phyloP scores from a whole-genome alignment of 64 coral and sea anemone species.

The Pocillopora damicornis region DNA sequence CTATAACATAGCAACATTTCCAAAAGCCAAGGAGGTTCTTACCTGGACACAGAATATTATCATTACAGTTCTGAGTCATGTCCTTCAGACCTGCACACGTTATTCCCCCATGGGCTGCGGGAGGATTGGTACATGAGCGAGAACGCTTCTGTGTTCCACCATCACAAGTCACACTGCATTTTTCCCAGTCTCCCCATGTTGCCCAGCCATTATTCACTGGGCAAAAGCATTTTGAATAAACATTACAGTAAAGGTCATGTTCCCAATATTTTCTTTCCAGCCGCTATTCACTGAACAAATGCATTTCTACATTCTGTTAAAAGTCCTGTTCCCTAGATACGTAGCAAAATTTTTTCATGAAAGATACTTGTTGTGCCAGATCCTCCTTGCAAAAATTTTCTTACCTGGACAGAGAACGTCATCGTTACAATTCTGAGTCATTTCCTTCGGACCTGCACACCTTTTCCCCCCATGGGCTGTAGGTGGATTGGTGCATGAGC shows the following conservation, averaged over 20 bases:
- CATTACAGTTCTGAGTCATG: neutral
- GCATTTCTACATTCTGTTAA: no score
- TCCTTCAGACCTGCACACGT: neutral
- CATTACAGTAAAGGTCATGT: no score
- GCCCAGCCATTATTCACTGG: neutral
- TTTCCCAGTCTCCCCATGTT: slow-evolving; percentile 1
- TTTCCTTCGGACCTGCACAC: neutral
- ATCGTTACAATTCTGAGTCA: neutral
- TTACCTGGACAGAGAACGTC: slow-evolving; percentile 4
- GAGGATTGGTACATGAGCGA: slow-evolving; percentile 2
- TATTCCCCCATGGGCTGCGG: neutral
- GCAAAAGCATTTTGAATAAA: neutral
- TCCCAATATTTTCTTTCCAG: neutral
- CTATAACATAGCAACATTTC: no score
- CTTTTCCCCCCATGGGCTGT: neutral
- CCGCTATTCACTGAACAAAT: neutral
- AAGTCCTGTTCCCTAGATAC: no score
- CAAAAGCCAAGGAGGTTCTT: neutral
- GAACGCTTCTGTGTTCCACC: neutral
- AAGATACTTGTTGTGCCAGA: neutral
- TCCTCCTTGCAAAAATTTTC: no score
- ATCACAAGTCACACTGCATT: neutral
- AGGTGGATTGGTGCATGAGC: neutral
- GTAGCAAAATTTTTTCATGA: neutral
- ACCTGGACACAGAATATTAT: neutral